phyloP scores from a whole-genome alignment of 1,140 invertebrate genomes.

The Caenorhabditis brenneri region DNA sequence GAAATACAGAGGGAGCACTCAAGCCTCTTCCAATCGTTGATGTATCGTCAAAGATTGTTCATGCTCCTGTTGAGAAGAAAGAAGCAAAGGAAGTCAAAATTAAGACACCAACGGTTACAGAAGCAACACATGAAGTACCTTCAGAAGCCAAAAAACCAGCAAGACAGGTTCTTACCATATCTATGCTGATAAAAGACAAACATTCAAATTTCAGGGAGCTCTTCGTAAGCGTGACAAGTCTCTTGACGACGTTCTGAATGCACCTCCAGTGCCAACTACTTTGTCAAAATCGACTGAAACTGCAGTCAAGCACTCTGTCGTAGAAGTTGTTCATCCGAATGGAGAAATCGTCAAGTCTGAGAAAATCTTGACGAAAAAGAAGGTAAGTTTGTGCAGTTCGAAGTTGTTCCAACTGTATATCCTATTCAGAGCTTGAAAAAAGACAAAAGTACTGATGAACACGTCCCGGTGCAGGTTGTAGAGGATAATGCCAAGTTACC shows the following conservation, averaged over 20 bases:
- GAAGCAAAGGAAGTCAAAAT: neutral
- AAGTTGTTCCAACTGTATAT: neutral
- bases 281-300: neutral
- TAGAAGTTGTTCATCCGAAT: slow-evolving; percentile 8
- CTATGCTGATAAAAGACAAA: neutral
- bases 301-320: slow-evolving; percentile 11
- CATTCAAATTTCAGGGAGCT: slow-evolving; percentile 20
- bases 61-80: too few species aligned
- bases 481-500: neutral
- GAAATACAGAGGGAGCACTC: neutral
- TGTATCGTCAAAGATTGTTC: neutral
- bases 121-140: neutral
- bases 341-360: slow-evolving; percentile 7
- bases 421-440: neutral
- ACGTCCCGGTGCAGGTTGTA: neutral
- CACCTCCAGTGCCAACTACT: neutral
- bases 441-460: neutral
- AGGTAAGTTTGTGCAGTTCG: neutral
- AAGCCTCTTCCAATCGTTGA: neutral
- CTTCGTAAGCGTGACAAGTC: slow-evolving; percentile 34
- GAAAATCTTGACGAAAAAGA: neutral
- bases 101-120: neutral
- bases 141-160: slow-evolving; percentile 11
- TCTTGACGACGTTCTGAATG: slow-evolving; percentile 29
- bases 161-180: slow-evolving; percentile 44